These are phyloP conservation scores for Ectropis crepuscularia DNA, from an alignment of 2,888 invertebrate genomes.

Conservation along the genomic window DNA sequence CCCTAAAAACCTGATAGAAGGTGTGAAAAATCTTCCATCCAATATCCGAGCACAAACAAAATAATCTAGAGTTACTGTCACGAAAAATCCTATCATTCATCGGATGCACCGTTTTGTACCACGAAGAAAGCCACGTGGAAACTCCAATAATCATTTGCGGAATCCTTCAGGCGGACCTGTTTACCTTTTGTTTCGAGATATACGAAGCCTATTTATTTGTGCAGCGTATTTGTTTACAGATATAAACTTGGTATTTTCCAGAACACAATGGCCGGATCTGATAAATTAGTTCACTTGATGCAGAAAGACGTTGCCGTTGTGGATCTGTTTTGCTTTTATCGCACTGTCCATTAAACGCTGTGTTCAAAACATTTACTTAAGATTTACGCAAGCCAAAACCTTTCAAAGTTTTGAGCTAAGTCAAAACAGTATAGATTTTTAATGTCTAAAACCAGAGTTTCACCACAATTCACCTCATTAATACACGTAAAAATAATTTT, in stretches of 20 bases:
- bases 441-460: too few relatives aligned
- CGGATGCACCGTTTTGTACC: neutral
- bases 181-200: conserved; percentile 54
- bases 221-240: conserved; percentile 27
- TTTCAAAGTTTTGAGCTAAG: too few relatives aligned
- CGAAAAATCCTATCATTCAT: neutral
- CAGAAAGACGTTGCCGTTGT: neutral
- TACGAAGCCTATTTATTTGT: conserved; percentile 38
- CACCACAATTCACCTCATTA: too few relatives aligned
- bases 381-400: too few relatives aligned
- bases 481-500: too few relatives aligned
- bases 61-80: neutral
- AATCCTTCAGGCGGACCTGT: conserved; percentile 65
- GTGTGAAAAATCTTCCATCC: too few relatives aligned
- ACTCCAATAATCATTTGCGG: conserved; percentile 75
- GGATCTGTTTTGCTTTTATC: neutral
- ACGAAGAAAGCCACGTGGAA: conserved; percentile 41
- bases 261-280: conserved; percentile 7
- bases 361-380: too few relatives aligned
- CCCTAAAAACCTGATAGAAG: too few relatives aligned
- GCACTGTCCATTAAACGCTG: too few relatives aligned
- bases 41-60: neutral
- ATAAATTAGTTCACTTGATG: conserved; percentile 4
- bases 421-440: too few relatives aligned
- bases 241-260: conserved; percentile 20